phyloP scores from a whole-genome alignment of 2,888 invertebrate genomes.

The Noctua janthina region DNA sequence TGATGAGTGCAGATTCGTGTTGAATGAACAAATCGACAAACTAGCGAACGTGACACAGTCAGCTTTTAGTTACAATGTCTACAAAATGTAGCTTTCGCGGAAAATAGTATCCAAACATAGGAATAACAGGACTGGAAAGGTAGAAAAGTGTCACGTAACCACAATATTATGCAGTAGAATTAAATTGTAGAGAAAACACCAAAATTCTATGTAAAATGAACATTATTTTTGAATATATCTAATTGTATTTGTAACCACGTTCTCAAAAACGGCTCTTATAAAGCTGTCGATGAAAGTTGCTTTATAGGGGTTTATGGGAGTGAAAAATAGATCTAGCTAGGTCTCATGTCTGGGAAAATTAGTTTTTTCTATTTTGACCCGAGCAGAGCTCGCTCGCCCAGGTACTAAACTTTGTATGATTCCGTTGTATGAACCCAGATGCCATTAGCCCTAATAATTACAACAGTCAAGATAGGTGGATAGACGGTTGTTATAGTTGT shows the following conservation, averaged over 20 bases:
- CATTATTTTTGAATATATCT: too few relatives aligned
- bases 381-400: too few relatives aligned
- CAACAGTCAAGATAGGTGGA: neutral
- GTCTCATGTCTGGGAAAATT: too few relatives aligned
- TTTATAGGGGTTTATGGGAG: too few relatives aligned
- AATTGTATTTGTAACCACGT: too few relatives aligned
- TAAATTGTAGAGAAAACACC: neutral
- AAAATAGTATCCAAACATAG: neutral
- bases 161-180: neutral
- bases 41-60: constrained; percentile 60
- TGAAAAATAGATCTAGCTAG: too few relatives aligned
- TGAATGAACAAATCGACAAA: constrained; percentile 75
- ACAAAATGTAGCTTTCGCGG: constrained; percentile 7
- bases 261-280: too few relatives aligned
- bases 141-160: neutral
- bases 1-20: constrained; percentile 76
- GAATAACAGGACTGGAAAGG: neutral
- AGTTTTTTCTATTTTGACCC: too few relatives aligned
- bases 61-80: constrained; percentile 46
- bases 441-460: neutral
- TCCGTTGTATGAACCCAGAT: neutral
- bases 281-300: too few relatives aligned
- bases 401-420: neutral
- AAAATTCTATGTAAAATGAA: neutral
- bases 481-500: neutral